These are phyloP conservation scores for Pseudomugil gertrudae DNA, from an alignment of 2,797 vertebrate genomes.

Conservation along the genomic window DNA sequence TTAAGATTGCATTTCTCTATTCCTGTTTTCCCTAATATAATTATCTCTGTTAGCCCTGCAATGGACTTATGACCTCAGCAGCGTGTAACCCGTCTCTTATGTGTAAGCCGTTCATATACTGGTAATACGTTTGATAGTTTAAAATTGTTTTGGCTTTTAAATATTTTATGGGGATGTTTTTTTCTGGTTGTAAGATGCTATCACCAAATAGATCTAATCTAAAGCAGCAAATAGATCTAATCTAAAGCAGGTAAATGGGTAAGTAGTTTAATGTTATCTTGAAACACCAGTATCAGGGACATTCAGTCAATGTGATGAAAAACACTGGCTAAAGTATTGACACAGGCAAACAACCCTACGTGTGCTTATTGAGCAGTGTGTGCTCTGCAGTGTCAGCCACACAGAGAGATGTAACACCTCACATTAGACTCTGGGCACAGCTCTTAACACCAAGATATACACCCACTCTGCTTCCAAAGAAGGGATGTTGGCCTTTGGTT, in stretches of 20 bases:
- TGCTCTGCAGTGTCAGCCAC: constrained; percentile 22
- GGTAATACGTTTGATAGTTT: no score
- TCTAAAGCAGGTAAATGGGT: no score
- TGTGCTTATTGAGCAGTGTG: constrained; percentile 28
- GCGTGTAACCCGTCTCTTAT: not conserved
- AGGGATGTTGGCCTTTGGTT: constrained; percentile 17
- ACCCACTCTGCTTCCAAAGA: constrained; percentile 15
- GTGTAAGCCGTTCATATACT: no score
- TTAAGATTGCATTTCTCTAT: not conserved
- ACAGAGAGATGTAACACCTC: constrained; percentile 46
- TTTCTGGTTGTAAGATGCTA: no score
- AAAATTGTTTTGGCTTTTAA: not conserved
- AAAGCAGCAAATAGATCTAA: no score
- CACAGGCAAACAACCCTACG: constrained; percentile 39
- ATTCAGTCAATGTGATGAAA: constrained; percentile 10
- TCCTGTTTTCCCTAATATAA: not conserved
- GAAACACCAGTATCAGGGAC: constrained; percentile 15
- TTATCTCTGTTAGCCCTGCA: not conserved
- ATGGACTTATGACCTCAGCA: not conserved
- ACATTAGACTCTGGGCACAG: constrained; percentile 47
- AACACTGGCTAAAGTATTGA: constrained; percentile 22
- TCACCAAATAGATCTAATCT: no score
- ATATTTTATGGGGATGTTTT: not conserved
- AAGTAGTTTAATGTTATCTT: not conserved
- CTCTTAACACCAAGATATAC: constrained; percentile 35